Percentiles rank a stretch among this genome's conserved stretches.
These are phyloP conservation scores for Biston betularia DNA, from an alignment of 2,888 invertebrate genomes.

Conservation along the genomic window DNA sequence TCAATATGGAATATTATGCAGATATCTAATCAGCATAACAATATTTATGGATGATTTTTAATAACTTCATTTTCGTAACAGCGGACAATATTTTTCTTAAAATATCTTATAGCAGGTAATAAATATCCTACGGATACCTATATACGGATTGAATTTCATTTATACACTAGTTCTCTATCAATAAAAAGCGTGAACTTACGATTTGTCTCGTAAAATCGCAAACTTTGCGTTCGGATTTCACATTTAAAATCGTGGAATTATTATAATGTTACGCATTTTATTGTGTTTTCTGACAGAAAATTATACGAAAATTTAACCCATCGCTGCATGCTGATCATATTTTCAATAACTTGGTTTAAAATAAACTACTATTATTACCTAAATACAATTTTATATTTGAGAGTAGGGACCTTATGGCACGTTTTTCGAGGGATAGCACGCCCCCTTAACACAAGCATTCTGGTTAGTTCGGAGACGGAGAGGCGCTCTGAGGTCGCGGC, in stretches of 20 bases:
- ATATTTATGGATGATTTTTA: constrained; percentile 19
- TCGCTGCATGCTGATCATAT: constrained; percentile 37
- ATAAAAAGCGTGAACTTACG: constrained; percentile 22
- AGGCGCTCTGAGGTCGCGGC: too few relatives aligned
- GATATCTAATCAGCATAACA: constrained; percentile 15
- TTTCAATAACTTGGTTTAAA: constrained; percentile 6
- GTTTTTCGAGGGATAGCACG: too few relatives aligned
- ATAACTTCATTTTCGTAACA: constrained; percentile 29
- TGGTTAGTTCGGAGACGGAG: too few relatives aligned
- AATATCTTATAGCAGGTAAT: constrained; percentile 21
- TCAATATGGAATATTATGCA: not conserved
- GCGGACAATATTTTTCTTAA: constrained; percentile 23
- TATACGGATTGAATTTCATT: constrained; percentile 23
- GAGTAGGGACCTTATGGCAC: too few relatives aligned
- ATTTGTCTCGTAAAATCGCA: constrained; percentile 29
- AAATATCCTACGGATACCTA: constrained; percentile 15
- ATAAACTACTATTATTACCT: not conserved
- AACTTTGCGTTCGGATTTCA: constrained; percentile 30
- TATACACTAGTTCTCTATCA: constrained; percentile 20
- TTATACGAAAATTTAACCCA: constrained; percentile 18
- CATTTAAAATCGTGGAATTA: constrained; percentile 32
- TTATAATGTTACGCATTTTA: constrained; percentile 40
- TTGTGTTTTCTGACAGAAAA: constrained; percentile 32
- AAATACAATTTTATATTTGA: too few relatives aligned
- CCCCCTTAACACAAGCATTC: too few relatives aligned